Evolutionary conservation across 2,113 vertebrate genomes (phyloP).

Genomic region (Edolisoma coerulescens): DNA sequence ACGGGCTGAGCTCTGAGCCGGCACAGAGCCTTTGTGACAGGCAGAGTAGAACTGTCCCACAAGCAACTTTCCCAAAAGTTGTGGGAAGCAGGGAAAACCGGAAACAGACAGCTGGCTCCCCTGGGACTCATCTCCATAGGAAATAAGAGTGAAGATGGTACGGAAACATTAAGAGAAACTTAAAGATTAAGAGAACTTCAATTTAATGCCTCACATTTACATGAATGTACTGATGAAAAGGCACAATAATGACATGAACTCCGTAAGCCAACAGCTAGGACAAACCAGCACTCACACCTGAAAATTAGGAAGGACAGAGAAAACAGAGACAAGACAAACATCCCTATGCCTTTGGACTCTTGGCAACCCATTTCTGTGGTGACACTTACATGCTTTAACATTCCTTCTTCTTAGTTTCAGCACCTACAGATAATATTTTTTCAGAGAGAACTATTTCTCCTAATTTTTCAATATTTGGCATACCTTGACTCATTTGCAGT

Average conservation of each 20-base stretch:
- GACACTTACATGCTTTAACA: not conserved
- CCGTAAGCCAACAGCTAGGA: not conserved
- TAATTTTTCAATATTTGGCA: not conserved
- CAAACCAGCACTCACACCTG: not conserved
- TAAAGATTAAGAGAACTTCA: not conserved
- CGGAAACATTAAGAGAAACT: not conserved
- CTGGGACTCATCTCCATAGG: not conserved
- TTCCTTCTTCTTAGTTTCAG: not conserved
- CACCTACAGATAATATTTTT: not conserved
- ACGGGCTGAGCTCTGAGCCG: not conserved
- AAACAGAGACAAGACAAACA: not conserved
- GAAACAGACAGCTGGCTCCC: not conserved
- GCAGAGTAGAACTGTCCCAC: not conserved
- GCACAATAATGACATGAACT: not conserved
- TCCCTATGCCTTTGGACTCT: not conserved
- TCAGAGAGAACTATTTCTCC: not conserved
- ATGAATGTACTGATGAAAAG: not conserved
- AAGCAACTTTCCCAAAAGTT: not conserved
- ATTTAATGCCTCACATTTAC: not conserved
- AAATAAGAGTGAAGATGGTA: not conserved
- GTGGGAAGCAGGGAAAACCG: not conserved
- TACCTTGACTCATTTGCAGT: not conserved
- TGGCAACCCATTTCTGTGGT: not conserved
- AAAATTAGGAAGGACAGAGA: not conserved
- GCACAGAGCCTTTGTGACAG: accelerated